Conservation (phyloP, 2,797 vertebrate genomes). For the Triplophysa yarkandensis region DNA sequence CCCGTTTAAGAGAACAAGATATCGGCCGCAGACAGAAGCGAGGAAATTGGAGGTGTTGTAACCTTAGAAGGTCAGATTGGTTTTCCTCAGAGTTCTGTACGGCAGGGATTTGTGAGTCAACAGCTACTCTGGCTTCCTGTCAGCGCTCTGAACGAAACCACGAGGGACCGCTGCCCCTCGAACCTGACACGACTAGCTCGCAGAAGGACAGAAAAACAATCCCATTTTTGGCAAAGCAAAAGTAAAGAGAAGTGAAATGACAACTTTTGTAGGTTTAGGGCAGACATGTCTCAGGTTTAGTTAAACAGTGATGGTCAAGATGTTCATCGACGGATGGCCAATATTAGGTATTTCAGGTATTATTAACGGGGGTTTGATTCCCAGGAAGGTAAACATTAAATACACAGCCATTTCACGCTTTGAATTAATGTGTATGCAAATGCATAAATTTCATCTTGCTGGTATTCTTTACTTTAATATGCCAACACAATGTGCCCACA, state of each 20-base stretch:
- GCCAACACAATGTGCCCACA: too few relatives aligned
- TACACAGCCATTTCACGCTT: too few relatives aligned
- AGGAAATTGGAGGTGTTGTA: slow-evolving; percentile 46
- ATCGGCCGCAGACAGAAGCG: slow-evolving; percentile 26
- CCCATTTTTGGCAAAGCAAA: background rate
- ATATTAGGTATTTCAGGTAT: background rate
- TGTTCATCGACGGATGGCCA: background rate
- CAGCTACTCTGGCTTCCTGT: slow-evolving; percentile 42
- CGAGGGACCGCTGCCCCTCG: slow-evolving; percentile 54
- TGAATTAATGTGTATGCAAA: too few relatives aligned
- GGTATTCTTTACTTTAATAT: too few relatives aligned
- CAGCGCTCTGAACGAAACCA: slow-evolving; percentile 57
- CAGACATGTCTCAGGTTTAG: background rate
- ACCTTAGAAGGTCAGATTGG: slow-evolving; percentile 58
- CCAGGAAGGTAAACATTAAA: too few relatives aligned
- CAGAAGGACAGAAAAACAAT: slow-evolving; percentile 10
- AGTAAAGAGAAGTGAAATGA: background rate
- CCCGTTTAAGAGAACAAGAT: slow-evolving; percentile 15
- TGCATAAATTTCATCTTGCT: too few relatives aligned
- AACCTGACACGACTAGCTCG: slow-evolving; percentile 25
- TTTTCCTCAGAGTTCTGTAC: slow-evolving; percentile 45
- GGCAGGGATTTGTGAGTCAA: slow-evolving; percentile 62
- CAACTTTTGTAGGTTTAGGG: background rate
- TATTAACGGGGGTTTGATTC: too few relatives aligned
- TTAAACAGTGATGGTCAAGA: background rate